phyloP scores from a whole-genome alignment of 2,113 vertebrate species.

The Coracopsis vasa region DNA sequence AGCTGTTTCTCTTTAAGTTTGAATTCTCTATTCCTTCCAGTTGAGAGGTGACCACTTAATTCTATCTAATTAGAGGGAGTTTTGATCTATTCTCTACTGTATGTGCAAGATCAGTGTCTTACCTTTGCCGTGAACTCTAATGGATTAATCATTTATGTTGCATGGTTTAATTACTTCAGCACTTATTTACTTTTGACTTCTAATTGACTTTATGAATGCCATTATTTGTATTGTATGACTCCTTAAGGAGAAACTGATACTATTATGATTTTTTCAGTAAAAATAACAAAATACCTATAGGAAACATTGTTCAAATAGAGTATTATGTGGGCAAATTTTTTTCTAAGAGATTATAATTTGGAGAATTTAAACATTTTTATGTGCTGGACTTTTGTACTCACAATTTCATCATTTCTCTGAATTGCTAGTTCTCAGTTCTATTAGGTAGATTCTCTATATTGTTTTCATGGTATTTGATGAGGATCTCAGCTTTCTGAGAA shows the following conservation, averaged over 20 bases:
- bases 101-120: neutral
- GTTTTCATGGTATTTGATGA: neutral
- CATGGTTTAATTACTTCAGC: conserved; percentile 26
- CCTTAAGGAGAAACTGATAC: neutral
- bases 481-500: neutral
- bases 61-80: neutral
- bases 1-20: neutral
- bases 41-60: conserved; percentile 33
- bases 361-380: neutral
- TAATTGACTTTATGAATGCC: conserved; percentile 36
- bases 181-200: conserved; percentile 61
- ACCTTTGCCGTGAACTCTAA: conserved; percentile 11
- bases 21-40: neutral
- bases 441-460: neutral
- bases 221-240: conserved; percentile 7
- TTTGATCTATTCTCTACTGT: conserved; percentile 29
- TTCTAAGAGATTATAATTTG: neutral
- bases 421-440: neutral
- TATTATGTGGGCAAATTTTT: neutral
- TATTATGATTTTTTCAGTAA: neutral
- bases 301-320: neutral
- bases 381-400: neutral
- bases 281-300: neutral
- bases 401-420: neutral
- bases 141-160: conserved; percentile 31